A percentile compares a stretch with the other conserved stretches of the same genome.
These are phyloP conservation scores for Tinamus guttatus DNA, from an alignment of 2,113 vertebrate genomes.

Conservation along the genomic window DNA sequence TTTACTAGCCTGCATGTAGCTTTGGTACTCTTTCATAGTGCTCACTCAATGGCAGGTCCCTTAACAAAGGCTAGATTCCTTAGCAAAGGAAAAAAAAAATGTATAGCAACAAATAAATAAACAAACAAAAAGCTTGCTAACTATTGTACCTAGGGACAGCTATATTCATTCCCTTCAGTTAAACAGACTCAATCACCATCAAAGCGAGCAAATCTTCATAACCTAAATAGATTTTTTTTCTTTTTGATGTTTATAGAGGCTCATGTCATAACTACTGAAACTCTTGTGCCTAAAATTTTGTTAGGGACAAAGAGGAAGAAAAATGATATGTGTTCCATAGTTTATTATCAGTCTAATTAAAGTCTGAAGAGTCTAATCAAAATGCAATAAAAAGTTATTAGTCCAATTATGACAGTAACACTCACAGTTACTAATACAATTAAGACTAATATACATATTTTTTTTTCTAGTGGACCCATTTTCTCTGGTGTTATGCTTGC, in stretches of 20 bases:
- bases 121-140: not conserved
- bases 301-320: not conserved
- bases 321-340: not conserved
- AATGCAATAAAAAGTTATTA: not conserved
- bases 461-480: not conserved
- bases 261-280: not conserved
- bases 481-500: not conserved
- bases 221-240: not conserved
- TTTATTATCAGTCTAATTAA: not conserved
- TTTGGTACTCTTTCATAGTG: not conserved
- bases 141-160: not conserved
- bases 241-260: not conserved
- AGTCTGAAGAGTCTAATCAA: not conserved
- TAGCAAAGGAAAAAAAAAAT: not conserved
- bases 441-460: not conserved
- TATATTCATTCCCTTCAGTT: not conserved
- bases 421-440: not conserved
- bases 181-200: not conserved
- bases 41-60: not conserved
- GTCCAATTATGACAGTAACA: not conserved
- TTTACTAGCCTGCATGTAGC: conserved; percentile 34
- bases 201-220: not conserved
- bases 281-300: not conserved
- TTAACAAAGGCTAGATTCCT: not conserved
- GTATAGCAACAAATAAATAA: not conserved